phyloP scores from a whole-genome alignment of 2,797 vertebrate genomes.

The Lepidocolaptes lacrymiger region DNA sequence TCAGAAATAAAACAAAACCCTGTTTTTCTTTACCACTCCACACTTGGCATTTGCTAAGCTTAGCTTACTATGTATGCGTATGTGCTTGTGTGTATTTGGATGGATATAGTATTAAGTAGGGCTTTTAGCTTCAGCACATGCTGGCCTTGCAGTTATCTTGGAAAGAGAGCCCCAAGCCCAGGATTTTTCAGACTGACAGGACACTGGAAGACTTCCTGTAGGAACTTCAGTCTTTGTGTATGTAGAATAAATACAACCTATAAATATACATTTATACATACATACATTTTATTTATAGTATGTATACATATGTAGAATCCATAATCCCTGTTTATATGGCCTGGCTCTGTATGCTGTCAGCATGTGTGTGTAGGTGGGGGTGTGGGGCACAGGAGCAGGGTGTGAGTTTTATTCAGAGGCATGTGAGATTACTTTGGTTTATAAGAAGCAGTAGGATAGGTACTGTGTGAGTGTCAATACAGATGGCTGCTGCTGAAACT shows the following conservation, averaged over 20 bases:
- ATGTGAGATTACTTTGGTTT: neutral
- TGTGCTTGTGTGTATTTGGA: neutral
- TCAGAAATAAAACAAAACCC: neutral
- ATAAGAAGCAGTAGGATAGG: neutral
- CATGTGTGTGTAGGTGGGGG: neutral
- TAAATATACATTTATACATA: neutral
- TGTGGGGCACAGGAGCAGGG: neutral
- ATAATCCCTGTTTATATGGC: neutral
- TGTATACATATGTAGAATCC: neutral
- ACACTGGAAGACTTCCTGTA: neutral
- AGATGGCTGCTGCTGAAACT: neutral
- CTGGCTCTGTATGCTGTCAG: neutral
- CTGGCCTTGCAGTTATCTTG: neutral
- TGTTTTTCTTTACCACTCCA: neutral
- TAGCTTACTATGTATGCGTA: neutral
- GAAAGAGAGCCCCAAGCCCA: neutral
- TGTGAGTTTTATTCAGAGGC: neutral
- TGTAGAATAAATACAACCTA: neutral
- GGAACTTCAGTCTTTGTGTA: neutral
- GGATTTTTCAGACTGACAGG: neutral
- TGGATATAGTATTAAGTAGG: neutral
- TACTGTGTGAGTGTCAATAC: rapidly evolving
- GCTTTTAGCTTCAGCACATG: neutral
- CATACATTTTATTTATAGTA: no score
- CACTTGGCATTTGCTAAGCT: neutral